phyloP scores from a whole-genome alignment of 92 coral and sea anemone genomes.

The Zoanthus gigantus region DNA sequence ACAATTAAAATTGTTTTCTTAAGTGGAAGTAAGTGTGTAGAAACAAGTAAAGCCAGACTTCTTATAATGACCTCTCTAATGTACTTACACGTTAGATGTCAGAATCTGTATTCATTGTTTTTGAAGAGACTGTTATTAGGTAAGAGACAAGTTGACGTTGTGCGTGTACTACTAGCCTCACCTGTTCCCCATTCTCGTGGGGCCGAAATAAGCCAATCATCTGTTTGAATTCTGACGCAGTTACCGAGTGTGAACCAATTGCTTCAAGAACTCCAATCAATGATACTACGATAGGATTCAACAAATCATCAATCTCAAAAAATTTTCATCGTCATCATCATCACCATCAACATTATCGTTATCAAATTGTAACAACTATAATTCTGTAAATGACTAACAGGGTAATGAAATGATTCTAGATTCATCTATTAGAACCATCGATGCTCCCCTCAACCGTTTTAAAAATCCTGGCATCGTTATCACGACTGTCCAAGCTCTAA shows the following conservation, averaged over 20 bases:
- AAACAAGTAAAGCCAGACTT: too few relatives aligned
- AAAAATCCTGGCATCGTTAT: background rate
- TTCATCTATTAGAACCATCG: too few relatives aligned
- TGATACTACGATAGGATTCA: constrained; percentile 60
- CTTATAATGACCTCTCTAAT: too few relatives aligned
- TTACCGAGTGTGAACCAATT: constrained; percentile 91
- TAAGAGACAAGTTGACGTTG: too few relatives aligned
- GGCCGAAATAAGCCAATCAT: constrained; percentile 88
- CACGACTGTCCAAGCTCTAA: background rate
- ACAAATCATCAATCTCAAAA: background rate
- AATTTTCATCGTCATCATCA: background rate
- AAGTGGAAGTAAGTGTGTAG: too few relatives aligned
- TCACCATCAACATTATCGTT: background rate
- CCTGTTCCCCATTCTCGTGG: constrained; percentile 78
- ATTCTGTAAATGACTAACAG: background rate
- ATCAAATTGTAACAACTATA: background rate
- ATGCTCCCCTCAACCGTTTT: too few relatives aligned
- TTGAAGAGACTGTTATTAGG: background rate
- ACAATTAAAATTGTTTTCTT: too few relatives aligned
- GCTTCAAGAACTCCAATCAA: constrained; percentile 88
- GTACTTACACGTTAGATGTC: too few relatives aligned
- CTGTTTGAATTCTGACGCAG: constrained; percentile 86
- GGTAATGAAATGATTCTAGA: too few relatives aligned
- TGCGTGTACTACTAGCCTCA: constrained; percentile 12
- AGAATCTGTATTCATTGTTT: background rate